A percentile compares a stretch with the other conserved stretches of the same genome.
Evolutionary conservation across 2,888 invertebrate genomes (phyloP).

Genomic region (Yponomeuta cagnagella): DNA sequence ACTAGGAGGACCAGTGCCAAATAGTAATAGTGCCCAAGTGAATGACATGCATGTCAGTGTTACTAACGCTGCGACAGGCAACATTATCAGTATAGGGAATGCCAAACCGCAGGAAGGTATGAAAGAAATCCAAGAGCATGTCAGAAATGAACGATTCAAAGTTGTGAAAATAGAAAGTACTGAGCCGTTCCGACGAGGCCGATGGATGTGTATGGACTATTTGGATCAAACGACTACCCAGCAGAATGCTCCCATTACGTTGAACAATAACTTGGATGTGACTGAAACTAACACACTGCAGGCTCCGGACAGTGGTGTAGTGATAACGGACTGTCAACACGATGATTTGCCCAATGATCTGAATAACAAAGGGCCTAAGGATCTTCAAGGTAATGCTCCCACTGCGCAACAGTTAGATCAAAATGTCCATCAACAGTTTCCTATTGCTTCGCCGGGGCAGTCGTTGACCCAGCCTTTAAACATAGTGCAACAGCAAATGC

Average conservation of each 20-base stretch:
- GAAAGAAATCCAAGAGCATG: constrained; percentile 81
- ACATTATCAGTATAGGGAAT: constrained; percentile 76
- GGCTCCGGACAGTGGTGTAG: constrained; percentile 71
- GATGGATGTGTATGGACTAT: constrained; percentile 97
- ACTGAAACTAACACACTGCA: constrained; percentile 55
- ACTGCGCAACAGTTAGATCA: constrained; percentile 67
- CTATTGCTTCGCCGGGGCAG: constrained; percentile 71
- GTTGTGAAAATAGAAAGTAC: constrained; percentile 97
- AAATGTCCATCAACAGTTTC: constrained; percentile 68
- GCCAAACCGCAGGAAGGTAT: constrained; percentile 72
- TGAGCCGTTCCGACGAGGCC: constrained; percentile 93
- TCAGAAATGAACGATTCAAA: constrained; percentile 90
- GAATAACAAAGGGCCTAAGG: constrained; percentile 66
- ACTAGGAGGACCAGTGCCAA: constrained; percentile 70
- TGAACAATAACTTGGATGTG: constrained; percentile 68
- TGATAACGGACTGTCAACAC: constrained; percentile 70
- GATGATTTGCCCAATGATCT: constrained; percentile 69
- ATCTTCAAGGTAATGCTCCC: constrained; percentile 62
- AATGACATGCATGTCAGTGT: constrained; percentile 80
- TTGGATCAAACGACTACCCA: constrained; percentile 85
- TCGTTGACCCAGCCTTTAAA: constrained; percentile 68
- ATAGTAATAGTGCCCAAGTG: constrained; percentile 69
- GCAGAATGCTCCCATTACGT: constrained; percentile 64
- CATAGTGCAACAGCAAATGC: constrained; percentile 64
- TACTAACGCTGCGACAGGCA: constrained; percentile 77